Evolutionary conservation across 2,113 vertebrate genomes (phyloP), one percentile per base, ranked within the genome.

Genomic region (Melanotaenia duboulayi): DNA sequence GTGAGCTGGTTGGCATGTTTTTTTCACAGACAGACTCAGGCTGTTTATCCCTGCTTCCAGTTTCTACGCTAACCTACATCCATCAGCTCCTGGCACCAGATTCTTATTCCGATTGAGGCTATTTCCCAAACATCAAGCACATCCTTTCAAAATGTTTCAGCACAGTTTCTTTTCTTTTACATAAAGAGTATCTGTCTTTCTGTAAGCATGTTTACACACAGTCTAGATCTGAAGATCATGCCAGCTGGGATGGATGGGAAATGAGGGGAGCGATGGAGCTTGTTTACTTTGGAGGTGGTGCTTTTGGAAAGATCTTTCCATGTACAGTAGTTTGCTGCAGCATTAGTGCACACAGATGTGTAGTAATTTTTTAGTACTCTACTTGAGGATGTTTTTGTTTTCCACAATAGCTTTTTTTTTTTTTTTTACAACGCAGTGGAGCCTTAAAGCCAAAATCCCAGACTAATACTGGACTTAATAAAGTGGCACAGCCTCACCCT

Each of bases 261-360:
- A 76, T 63, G 76, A 85, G 81, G 78, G 73, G 86, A 85, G 73
- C 64, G 71, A 84, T 85, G 65, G 77, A 76, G 87, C 67, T 73
- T 17, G 1, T 42, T 19, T 55, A 65, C 23, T 67, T 40, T 37
- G 28, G 64, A 83, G 63, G 55, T 70, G 20, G 71, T 57, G 66
- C 37, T 63, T 76, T 69, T 56, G 52, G 62, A 54, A 51, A 78
- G 62, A 76, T 71, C 66, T 78, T 71, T 76, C 79, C 67, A 80
- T 81, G 68, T 79, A 80, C 28, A 73, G 77, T 40, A 56, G 3
- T 50, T 59, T 57, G 62, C 48, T 54, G 48, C 7, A 37, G 25
- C 35, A 44, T 22, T 13, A 64, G 49, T 61, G 54, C 50, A 25
- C 19, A 4, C 32, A 50, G 6, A 13, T 25, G 13, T 55, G 60